A percentile compares a stretch with the other conserved stretches of the same genome.
phyloP scores from a whole-genome alignment of 2,888 invertebrate genomes.

The Macrophya alboannulata region DNA sequence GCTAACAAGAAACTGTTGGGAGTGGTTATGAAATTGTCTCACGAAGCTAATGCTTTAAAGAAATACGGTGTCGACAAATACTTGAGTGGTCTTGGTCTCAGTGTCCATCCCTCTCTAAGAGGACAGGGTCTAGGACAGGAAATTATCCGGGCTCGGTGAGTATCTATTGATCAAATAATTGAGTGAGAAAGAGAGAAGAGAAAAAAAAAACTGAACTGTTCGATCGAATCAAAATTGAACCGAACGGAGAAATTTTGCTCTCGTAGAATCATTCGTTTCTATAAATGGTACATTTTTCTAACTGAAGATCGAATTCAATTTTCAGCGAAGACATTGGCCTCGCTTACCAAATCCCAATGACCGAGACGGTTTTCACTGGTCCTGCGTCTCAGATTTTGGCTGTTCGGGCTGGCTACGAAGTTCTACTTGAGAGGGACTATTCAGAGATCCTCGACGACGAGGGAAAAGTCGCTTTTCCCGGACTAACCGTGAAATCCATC shows the following conservation, averaged over 20 bases:
- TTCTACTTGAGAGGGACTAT: constrained; percentile 60
- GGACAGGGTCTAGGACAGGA: constrained; percentile 72
- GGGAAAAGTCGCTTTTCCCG: constrained; percentile 65
- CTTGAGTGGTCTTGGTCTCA: constrained; percentile 74
- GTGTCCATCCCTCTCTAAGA: constrained; percentile 71
- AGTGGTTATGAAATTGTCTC: constrained; percentile 57
- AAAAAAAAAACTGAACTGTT: background rate
- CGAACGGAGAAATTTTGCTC: too few relatives aligned
- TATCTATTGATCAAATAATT: constrained; percentile 15
- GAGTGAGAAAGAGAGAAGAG: background rate
- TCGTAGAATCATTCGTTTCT: too few relatives aligned
- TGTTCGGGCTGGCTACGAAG: constrained; percentile 66
- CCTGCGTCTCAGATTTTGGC: constrained; percentile 68
- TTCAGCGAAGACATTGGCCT: constrained; percentile 67
- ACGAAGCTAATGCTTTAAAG: constrained; percentile 66
- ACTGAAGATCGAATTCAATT: background rate
- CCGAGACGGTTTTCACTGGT: constrained; percentile 69
- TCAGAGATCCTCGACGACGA: constrained; percentile 62
- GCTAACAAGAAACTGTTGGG: constrained; percentile 57
- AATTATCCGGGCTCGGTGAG: constrained; percentile 70
- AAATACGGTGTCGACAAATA: constrained; percentile 70
- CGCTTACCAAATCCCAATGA: constrained; percentile 66
- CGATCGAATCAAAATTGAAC: background rate
- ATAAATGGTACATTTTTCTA: background rate
- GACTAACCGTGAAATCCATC: constrained; percentile 62